phyloP scores from a whole-genome alignment of 2,888 invertebrate genomes.

The Dexiosoma caninum region DNA sequence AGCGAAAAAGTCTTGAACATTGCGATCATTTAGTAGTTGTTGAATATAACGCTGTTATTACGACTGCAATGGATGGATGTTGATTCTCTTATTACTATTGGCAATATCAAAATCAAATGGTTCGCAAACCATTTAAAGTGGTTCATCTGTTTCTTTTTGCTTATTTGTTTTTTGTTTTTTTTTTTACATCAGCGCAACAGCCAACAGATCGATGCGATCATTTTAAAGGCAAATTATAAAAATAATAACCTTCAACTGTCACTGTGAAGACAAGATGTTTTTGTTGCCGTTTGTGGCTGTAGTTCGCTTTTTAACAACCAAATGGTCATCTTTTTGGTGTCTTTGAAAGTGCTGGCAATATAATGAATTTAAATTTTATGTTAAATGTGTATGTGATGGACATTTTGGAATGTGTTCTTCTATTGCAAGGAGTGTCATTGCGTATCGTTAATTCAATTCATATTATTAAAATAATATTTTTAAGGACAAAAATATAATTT shows the following conservation, averaged over 20 bases:
- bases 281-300: constrained; percentile 19
- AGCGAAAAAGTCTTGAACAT: constrained; percentile 17
- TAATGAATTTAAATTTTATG: constrained; percentile 46
- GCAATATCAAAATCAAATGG: constrained; percentile 41
- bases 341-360: constrained; percentile 47
- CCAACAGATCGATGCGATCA: constrained; percentile 51
- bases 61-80: not conserved
- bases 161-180: not conserved
- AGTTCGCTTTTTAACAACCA: constrained; percentile 14
- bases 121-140: constrained; percentile 56
- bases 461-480: too few species aligned
- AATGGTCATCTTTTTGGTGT: constrained; percentile 49
- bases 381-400: constrained; percentile 16
- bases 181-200: constrained; percentile 22
- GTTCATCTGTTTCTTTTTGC: constrained; percentile 45
- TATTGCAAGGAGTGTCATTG: constrained; percentile 2
- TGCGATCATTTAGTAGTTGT: constrained; percentile 39
- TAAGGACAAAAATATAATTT: too few species aligned
- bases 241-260: constrained; percentile 61
- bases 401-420: constrained; percentile 48
- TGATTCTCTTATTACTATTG: constrained; percentile 31
- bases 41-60: constrained; percentile 7
- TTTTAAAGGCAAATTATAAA: constrained; percentile 61
- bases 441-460: not conserved
- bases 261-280: constrained; percentile 46